phyloP scores from a whole-genome alignment of 2,888 invertebrate genomes.

The Cordilura impudica region DNA sequence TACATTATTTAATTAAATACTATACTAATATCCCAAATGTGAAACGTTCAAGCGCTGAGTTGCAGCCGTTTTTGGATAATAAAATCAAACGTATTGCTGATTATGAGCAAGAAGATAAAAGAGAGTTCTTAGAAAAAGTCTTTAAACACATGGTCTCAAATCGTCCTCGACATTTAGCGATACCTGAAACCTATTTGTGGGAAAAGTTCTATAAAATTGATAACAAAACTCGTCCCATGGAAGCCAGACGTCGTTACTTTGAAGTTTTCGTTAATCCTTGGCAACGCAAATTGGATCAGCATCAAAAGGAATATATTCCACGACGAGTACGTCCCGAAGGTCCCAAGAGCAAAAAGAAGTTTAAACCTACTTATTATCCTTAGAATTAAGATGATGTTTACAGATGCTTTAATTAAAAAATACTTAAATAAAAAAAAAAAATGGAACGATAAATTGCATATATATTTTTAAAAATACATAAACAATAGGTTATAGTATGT shows the following conservation, averaged over 20 bases:
- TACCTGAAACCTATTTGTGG: slow-evolving; percentile 88
- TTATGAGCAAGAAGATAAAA: slow-evolving; percentile 83
- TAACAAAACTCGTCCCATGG: slow-evolving; percentile 83
- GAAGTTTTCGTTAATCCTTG: slow-evolving; percentile 83
- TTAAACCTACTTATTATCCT: slow-evolving; percentile 85
- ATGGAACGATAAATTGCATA: too few relatives aligned
- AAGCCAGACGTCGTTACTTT: slow-evolving; percentile 85
- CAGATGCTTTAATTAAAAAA: background rate
- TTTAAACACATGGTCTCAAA: slow-evolving; percentile 86
- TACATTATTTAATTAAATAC: slow-evolving; percentile 85
- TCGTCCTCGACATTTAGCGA: slow-evolving; percentile 81
- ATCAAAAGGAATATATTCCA: slow-evolving; percentile 84
- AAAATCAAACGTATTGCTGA: slow-evolving; percentile 81
- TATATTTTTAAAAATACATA: too few relatives aligned
- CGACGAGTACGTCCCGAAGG: slow-evolving; percentile 81
- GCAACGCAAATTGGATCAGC: slow-evolving; percentile 83
- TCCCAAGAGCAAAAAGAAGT: slow-evolving; percentile 81
- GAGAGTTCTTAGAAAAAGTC: slow-evolving; percentile 84
- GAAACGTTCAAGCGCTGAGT: slow-evolving; percentile 79
- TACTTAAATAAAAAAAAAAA: slow-evolving; percentile 10
- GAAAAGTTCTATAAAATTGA: slow-evolving; percentile 89
- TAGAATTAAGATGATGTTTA: slow-evolving; percentile 54
- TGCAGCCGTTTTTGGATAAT: slow-evolving; percentile 86
- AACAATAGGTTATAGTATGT: too few relatives aligned
- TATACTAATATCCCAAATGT: slow-evolving; percentile 85